A percentile compares a stretch with the other conserved stretches of the same genome.
phyloP scores from a whole-genome alignment of 1,140 invertebrate species.

The Aradophagus sp. region DNA sequence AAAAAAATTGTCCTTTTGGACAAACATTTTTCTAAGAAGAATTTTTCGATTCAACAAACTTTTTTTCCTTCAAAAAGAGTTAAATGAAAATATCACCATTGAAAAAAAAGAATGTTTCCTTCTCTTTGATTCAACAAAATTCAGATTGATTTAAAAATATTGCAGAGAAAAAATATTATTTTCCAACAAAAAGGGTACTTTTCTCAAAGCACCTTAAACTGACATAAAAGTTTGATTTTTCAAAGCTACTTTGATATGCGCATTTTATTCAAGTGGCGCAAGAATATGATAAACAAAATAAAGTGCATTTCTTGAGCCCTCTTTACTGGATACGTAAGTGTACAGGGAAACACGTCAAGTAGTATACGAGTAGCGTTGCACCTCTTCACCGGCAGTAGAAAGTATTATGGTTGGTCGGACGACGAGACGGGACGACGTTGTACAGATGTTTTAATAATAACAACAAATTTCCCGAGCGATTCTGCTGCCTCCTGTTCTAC shows the following conservation, averaged over 20 bases:
- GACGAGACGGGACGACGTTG: conserved; percentile 5
- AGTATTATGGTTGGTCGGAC: conserved; percentile 35
- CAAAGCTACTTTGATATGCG: conserved; percentile 33
- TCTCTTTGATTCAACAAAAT: too few species aligned
- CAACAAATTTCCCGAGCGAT: conserved; percentile 8
- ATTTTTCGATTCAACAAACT: too few species aligned
- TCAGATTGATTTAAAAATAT: conserved; percentile 5
- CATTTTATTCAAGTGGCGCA: conserved; percentile 39
- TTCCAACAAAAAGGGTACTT: too few species aligned
- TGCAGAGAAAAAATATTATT: too few species aligned
- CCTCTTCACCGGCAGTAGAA: conserved; percentile 30
- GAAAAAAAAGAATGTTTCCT: too few species aligned
- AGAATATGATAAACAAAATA: conserved; percentile 49
- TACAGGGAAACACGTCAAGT: conserved; percentile 39
- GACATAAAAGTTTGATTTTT: conserved; percentile 36
- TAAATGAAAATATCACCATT: too few species aligned
- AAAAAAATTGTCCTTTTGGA: too few species aligned
- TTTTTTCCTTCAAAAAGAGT: too few species aligned
- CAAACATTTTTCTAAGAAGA: too few species aligned
- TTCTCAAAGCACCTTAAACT: conserved; percentile 2
- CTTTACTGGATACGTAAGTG: conserved; percentile 31
- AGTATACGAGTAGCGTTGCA: conserved; percentile 32
- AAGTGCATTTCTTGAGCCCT: conserved; percentile 42
- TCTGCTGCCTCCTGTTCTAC: too few species aligned
- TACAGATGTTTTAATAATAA: conserved; percentile 19